A percentile compares a stretch with the other conserved stretches of the same genome.
Evolutionary conservation across 2,113 vertebrate species (phyloP).

Genomic region (Poeciliopsis occidentalis): DNA sequence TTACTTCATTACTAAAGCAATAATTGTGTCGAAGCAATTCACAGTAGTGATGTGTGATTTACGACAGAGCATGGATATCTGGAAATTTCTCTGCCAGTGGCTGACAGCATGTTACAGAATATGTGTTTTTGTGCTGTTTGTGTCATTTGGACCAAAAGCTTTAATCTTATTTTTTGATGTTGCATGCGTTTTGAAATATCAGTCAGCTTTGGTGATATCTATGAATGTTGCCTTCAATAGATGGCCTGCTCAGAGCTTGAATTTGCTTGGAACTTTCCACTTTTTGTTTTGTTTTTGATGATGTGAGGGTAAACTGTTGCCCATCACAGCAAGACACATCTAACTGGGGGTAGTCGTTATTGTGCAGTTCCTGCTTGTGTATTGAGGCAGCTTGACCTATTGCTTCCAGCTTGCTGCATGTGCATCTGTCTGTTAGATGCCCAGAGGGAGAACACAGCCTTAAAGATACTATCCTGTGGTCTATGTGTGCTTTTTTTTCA

Average conservation of each 20-base stretch:
- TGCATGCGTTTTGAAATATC: not conserved
- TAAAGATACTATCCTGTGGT: conserved; percentile 24
- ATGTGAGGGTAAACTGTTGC: conserved; percentile 13
- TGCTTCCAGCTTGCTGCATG: conserved; percentile 55
- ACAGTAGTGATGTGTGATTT: not conserved
- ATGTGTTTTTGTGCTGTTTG: not conserved
- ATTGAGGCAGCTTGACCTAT: conserved; percentile 61
- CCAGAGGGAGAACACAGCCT: conserved; percentile 11
- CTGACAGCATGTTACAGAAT: not conserved
- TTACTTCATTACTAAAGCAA: conserved; percentile 9
- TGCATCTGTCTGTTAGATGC: conserved; percentile 54
- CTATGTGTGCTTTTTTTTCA: not conserved
- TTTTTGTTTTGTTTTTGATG: not conserved
- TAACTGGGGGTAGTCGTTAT: conserved; percentile 48
- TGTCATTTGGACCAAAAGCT: not conserved
- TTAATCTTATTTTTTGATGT: not conserved
- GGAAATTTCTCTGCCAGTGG: not conserved
- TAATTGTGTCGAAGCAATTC: not conserved
- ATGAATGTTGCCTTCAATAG: not conserved
- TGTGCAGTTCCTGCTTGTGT: conserved; percentile 41
- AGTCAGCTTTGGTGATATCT: not conserved
- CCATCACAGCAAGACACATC: conserved; percentile 4
- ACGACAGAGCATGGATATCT: conserved; percentile 4
- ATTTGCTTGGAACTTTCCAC: not conserved
- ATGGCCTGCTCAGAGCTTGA: not conserved